phyloP scores from a whole-genome alignment of 2,888 invertebrate genomes.

The Drosophila hamatofila region DNA sequence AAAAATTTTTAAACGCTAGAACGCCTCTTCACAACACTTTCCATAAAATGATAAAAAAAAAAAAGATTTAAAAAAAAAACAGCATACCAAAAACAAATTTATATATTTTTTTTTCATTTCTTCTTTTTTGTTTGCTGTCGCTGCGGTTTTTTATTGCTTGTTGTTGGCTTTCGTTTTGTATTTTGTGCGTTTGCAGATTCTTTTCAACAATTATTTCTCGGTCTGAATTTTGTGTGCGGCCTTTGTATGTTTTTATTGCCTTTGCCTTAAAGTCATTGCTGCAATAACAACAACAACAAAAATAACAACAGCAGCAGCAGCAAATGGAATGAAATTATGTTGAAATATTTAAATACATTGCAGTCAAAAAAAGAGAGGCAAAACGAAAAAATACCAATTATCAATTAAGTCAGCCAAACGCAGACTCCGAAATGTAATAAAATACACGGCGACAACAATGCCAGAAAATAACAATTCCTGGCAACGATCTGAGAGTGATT shows the following conservation, averaged over 20 bases:
- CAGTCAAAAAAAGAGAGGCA: constrained; percentile 16
- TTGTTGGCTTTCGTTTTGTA: constrained; percentile 56
- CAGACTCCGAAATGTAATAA: constrained; percentile 64
- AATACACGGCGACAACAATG: constrained; percentile 60
- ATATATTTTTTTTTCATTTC: constrained; percentile 24
- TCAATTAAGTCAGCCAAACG: constrained; percentile 82
- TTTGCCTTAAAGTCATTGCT: constrained; percentile 46
- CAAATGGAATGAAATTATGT: constrained; percentile 71
- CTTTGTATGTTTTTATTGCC: constrained; percentile 54
- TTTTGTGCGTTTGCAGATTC: constrained; percentile 67
- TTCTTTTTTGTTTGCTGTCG: constrained; percentile 46
- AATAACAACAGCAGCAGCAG: not conserved
- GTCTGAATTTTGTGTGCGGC: constrained; percentile 45
- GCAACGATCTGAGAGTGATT: not conserved
- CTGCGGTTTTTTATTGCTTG: constrained; percentile 74
- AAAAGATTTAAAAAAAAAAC: constrained; percentile 24
- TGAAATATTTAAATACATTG: constrained; percentile 76
- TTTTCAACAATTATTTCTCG: constrained; percentile 75
- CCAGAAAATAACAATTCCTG: constrained; percentile 49
- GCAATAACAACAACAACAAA: constrained; percentile 20
- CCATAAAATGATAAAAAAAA: constrained; percentile 45
- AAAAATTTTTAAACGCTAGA: constrained; percentile 81
- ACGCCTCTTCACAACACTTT: constrained; percentile 84
- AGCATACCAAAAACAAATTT: constrained; percentile 39
- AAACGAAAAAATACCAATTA: constrained; percentile 64